These are phyloP conservation scores for Harpagus bidentatus DNA, from an alignment of 2,113 vertebrate species.

Conservation along the genomic window DNA sequence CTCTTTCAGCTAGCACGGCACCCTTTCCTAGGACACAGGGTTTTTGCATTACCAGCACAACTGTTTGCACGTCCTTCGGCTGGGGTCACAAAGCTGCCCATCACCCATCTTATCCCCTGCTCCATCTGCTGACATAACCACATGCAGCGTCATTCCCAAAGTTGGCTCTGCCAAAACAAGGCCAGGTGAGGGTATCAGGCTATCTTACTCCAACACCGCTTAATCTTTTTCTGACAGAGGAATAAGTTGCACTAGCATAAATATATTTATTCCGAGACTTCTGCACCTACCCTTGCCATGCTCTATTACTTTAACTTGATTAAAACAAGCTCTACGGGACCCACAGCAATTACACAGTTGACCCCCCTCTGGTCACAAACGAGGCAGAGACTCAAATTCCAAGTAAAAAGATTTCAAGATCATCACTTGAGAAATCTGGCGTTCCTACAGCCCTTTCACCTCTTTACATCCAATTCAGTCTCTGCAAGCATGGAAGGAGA, in stretches of 20 bases:
- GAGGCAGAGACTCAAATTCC: not conserved
- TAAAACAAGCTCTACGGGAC: not conserved
- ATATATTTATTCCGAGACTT: not conserved
- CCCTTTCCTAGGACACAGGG: not conserved
- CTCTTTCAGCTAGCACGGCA: not conserved
- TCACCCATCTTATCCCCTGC: not conserved
- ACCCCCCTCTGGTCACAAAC: not conserved
- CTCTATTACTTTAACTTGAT: not conserved
- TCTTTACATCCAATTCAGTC: not conserved
- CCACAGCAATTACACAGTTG: not conserved
- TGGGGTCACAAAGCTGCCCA: not conserved
- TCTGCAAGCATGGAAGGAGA: not conserved
- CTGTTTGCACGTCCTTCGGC: rapidly evolving
- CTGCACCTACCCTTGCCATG: not conserved
- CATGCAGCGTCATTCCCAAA: not conserved
- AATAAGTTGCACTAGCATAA: not conserved
- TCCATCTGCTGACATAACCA: not conserved
- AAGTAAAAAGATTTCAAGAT: not conserved
- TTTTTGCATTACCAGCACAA: not conserved
- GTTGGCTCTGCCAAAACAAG: not conserved
- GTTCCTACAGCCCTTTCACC: not conserved
- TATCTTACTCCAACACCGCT: not conserved
- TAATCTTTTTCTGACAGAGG: not conserved
- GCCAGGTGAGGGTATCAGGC: not conserved
- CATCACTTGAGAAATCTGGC: not conserved